Evolutionary conservation across 2,113 vertebrate species (phyloP), one percentile per base, ranked within the genome.

Genomic region (Podiceps cristatus): DNA sequence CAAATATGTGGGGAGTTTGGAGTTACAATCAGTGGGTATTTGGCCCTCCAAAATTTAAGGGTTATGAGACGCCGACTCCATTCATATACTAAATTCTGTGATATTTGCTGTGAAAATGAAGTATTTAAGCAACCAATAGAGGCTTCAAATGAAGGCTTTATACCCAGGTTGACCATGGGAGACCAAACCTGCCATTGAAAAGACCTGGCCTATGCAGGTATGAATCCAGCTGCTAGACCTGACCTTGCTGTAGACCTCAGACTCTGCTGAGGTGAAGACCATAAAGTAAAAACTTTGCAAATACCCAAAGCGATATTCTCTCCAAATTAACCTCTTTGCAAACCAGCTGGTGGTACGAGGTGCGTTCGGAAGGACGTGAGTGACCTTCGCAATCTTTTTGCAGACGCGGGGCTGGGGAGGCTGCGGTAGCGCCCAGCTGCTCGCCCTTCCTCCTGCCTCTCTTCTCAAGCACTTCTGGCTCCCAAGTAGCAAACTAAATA

Each of bases 391-490:
- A 66, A 40, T 53, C 25, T 40, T 52, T 27, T 83, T 42, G 64
- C 0, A 6, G 72, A 58, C 1, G 0, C 0, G 1, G 63, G 55
- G 81, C 62, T 72, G 85, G 83, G 71, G 33, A 94, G 78, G 92
- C 71, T 4, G 1, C 11, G 55, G 59, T 62, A 19, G 86, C 73
- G 60, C 88, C 66, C 91, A 71, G 59, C 68, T 96, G 31, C 85
- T 86, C 28, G 3, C 40, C 59, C 88, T 66, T 91, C 71, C 95
- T 96, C 63, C 79, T 77, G 59, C 63, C 49, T 75, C 59, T 76
- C 90, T 96, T 94, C 95, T 86, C 64, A 90, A 79, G 97, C 49
- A 63, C 79, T 84, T 62, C 64, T 18, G 18, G 42, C 67, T 87
- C 58, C 13, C 37, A 24, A 5, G n/a, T 11, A 62, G 16, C 5